These are phyloP conservation scores for Musca domestica DNA, from an alignment of 1,140 invertebrate genomes.

Conservation along the genomic window DNA sequence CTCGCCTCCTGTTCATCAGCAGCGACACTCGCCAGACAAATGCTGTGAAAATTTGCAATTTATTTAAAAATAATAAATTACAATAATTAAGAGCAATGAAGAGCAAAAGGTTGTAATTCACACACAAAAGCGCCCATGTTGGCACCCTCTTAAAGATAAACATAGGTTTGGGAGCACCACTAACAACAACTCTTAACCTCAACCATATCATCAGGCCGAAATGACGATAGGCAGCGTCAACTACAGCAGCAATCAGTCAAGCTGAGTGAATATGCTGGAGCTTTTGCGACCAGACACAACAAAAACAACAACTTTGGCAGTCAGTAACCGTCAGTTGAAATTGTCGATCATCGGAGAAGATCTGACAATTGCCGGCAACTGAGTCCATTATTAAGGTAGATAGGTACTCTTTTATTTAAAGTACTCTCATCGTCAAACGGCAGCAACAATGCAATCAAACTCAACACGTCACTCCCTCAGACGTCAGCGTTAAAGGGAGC, in stretches of 20 bases:
- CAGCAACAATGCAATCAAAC: conserved; percentile 15
- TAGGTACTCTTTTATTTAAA: background rate
- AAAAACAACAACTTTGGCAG: background rate
- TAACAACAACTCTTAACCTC: background rate
- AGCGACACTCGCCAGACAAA: too few species aligned
- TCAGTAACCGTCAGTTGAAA: too few species aligned
- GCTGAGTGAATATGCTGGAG: too few species aligned
- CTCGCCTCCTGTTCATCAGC: too few species aligned
- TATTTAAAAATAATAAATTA: conserved; percentile 29
- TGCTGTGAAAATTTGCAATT: conserved; percentile 1
- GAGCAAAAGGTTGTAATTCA: conserved; percentile 30
- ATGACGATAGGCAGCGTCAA: conserved; percentile 6
- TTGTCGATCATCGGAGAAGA: background rate
- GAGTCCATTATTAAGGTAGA: too few species aligned
- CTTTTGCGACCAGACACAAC: background rate
- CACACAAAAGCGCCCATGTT: conserved; percentile 28
- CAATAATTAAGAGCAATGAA: conserved; percentile 30
- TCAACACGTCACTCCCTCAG: conserved; percentile 24
- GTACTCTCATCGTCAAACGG: background rate
- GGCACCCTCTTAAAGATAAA: conserved; percentile 30
- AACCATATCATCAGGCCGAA: conserved; percentile 1
- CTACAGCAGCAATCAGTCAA: background rate
- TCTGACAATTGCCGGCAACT: background rate
- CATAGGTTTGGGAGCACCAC: conserved; percentile 22
- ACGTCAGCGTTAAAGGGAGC: conserved; percentile 7